Evolutionary conservation across 1,140 invertebrate species (phyloP), one percentile per base, ranked within the genome.

Genomic region (Dinoponera quadriceps): DNA sequence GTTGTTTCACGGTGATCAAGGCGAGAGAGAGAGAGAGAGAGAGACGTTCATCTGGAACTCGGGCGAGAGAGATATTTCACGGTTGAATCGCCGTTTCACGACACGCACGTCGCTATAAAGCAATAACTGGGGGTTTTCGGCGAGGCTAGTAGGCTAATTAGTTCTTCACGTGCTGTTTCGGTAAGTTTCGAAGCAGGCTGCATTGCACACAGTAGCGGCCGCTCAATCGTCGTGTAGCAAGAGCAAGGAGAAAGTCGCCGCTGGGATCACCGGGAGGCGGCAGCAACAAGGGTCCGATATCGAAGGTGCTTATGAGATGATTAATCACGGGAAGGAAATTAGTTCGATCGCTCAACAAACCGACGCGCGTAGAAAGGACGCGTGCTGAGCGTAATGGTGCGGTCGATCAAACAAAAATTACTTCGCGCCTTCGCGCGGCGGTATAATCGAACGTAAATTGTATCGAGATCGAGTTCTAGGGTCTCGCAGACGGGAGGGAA

Each of bases 311-410:
- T 22, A 33, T n/a, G 29, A 11, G 27, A 66, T 66, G 27, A 77
- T 77, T 11, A 66, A 77, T 77, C 20, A 25, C 9, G 44, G 54
- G 14, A 77, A 77, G 59, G 66, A 62, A 54, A 77, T 77, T 77
- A 54, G 44, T 51, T 65, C 9, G n/a, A 51, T 63, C n/a, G 38
- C 7, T 51, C n/a, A 65, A 51, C 5, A 65, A 74, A 14, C 16
- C 27, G n/a, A 65, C 29, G 11, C 22, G 9, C 20, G 73, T 22
- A 33, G 73, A 33, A 33, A 27, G 48, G 27, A 20, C 65, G 48
- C 20, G 18, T 14, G 14, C 2, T 51, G 44, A 65, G 22, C 27
- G 20, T 72, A 20, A 22, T n/a, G 7, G 44, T 18, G 14, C 44
- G n/a, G n/a, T 22, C 25, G 72, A 63, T 20, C 38, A 33, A 29